Percentiles rank a stretch among this genome's conserved stretches.
These are phyloP conservation scores for Trachurus trachurus DNA, from an alignment of 2,797 vertebrate species.

Conservation along the genomic window DNA sequence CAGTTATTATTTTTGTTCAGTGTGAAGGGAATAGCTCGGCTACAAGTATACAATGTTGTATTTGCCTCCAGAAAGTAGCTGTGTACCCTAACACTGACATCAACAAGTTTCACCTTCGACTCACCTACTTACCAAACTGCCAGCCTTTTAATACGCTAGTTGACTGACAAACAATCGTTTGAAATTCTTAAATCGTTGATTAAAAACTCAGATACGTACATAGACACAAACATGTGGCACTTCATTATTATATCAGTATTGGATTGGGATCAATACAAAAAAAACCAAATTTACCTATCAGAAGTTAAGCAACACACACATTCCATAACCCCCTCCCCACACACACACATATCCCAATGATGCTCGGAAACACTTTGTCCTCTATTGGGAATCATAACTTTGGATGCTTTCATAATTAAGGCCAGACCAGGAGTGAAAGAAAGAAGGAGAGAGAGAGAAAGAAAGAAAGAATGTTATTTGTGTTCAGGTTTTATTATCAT, in stretches of 20 bases:
- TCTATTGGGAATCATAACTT: constrained; percentile 47
- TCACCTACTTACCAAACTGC: too few species aligned
- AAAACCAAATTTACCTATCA: constrained; percentile 32
- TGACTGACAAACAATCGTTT: too few species aligned
- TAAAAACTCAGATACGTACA: neutral
- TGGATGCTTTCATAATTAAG: constrained; percentile 50
- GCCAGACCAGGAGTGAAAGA: constrained; percentile 34
- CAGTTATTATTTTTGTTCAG: neutral
- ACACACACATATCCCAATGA: constrained; percentile 32
- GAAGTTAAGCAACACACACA: constrained; percentile 36
- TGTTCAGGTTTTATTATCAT: neutral
- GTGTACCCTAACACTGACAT: too few species aligned
- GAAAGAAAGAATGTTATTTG: neutral
- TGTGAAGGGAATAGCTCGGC: too few species aligned
- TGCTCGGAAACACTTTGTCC: constrained; percentile 52
- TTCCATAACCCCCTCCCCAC: constrained; percentile 37
- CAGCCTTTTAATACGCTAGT: too few species aligned
- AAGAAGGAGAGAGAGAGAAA: constrained; percentile 4
- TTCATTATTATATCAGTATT: neutral
- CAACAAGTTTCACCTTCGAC: too few species aligned
- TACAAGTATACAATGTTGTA: too few species aligned
- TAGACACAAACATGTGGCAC: neutral
- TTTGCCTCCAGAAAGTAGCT: too few species aligned
- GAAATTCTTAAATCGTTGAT: neutral
- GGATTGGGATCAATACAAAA: neutral